Base-by-base conservation (phyloP, 1,140 invertebrate species). In the Saccostrea glomerata region DNA sequence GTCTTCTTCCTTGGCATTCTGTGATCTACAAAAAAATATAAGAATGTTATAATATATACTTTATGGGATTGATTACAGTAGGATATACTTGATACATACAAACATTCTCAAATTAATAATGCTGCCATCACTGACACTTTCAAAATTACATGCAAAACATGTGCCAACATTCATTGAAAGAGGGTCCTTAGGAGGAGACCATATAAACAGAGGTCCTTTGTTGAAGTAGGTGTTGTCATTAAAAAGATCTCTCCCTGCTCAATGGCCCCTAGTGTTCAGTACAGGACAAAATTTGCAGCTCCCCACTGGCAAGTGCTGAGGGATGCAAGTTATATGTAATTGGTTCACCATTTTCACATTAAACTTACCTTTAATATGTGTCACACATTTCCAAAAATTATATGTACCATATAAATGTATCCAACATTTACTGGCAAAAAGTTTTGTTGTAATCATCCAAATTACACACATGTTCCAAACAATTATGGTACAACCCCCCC, bases 1-100 rank as follows among this genome's bases (percentile, higher is more conserved):
- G 47, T 86, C 47, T 40, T 86, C 20, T 25, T n/a, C 23, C 20
- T 86, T 25, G 66, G 85, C 85, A 73, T 86, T 82, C 25, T 82
- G 77, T 82, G 11, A 82, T 82, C 77, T 82, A 82, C 0, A n/a
- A n/a, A n/a, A n/a, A n/a, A 47, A 82, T 15, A 82, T 40, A 82
- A 1, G n/a, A 82, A 82, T 66, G 60, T 66, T 20, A 66, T 66
- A 20, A 66, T 66, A 1, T 66, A 66, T 66, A 66, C 60, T 20
- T 23, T n/a, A 66, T 20, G n/a, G n/a, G n/a, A n/a, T n/a, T n/a
- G n/a, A 66, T 23, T 17, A 66, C 2, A 20, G 60, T 66, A 66
- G 30, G 1, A 0, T 36, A 17, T 20, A 66, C 60, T 66, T n/a
- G 47, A 47, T 47, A 47, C 47, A 2, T 2, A 66, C 60, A 66